These are phyloP conservation scores for Drosophila miranda DNA, from an alignment of 1,140 invertebrate species.

Conservation along the genomic window DNA sequence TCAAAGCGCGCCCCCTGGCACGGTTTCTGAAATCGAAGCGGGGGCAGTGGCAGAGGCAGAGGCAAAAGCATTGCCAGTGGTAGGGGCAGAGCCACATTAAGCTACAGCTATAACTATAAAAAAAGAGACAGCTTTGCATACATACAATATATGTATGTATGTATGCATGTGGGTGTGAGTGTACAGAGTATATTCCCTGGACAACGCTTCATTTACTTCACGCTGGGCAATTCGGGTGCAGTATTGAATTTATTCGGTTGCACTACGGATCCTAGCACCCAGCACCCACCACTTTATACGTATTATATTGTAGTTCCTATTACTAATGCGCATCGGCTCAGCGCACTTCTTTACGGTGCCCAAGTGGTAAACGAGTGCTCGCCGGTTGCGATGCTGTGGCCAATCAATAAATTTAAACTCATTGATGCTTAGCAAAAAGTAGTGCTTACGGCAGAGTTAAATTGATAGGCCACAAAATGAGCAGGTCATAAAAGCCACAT, in stretches of 20 bases:
- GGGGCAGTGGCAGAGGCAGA: background rate
- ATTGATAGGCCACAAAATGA: no score
- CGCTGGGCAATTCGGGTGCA: conserved; percentile 11
- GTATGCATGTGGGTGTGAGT: no score
- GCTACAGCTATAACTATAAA: conserved; percentile 46
- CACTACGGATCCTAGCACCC: background rate
- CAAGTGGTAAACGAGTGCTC: background rate
- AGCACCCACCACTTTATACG: no score
- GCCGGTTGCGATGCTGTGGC: background rate
- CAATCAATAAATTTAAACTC: conserved; percentile 23
- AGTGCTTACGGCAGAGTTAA: no score
- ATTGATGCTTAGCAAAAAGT: conserved; percentile 16
- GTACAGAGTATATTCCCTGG: background rate
- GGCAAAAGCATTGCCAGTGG: conserved; percentile 9
- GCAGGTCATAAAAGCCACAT: background rate
- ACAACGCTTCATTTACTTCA: conserved; percentile 36
- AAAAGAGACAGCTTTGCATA: conserved; percentile 46
- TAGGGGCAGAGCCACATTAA: conserved; percentile 38
- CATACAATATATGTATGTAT: background rate
- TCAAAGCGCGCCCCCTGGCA: conserved; percentile 28
- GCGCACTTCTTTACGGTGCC: no score
- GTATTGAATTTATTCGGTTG: conserved; percentile 21
- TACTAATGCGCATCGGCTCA: no score
- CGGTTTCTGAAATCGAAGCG: background rate
- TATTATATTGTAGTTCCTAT: no score